Evolutionary conservation across 2,797 vertebrate species (phyloP).

Genomic region (Diglossa cyanea): DNA sequence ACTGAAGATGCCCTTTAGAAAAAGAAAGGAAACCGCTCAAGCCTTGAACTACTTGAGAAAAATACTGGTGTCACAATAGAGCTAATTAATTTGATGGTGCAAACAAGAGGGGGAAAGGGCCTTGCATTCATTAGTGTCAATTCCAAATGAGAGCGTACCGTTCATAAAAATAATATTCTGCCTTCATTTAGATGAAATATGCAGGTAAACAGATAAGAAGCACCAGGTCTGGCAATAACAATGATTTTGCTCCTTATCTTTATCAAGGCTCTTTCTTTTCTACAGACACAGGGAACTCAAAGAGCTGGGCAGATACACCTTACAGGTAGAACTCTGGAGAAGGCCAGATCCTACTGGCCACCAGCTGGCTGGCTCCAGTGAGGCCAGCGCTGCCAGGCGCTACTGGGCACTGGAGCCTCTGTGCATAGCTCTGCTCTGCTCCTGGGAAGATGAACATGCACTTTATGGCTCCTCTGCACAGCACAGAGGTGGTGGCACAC

Average conservation of each 20-base stretch:
- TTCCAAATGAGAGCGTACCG: conserved; percentile 12
- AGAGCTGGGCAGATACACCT: not conserved
- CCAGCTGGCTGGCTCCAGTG: not conserved
- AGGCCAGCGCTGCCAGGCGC: not conserved
- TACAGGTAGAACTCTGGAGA: not conserved
- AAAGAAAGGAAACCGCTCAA: conserved; percentile 53
- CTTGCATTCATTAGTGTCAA: conserved; percentile 67
- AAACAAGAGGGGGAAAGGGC: conserved; percentile 53
- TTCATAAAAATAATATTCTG: conserved; percentile 52
- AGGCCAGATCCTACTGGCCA: not conserved
- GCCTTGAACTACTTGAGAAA: conserved; percentile 43
- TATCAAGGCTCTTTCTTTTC: not conserved
- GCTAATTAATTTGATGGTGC: conserved; percentile 67
- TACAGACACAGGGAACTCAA: not conserved
- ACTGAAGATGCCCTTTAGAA: conserved; percentile 56
- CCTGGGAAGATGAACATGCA: not conserved
- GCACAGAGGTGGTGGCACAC: not conserved
- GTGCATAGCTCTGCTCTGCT: fast-evolving
- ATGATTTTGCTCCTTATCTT: not conserved
- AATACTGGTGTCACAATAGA: conserved; percentile 54
- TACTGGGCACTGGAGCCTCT: not conserved
- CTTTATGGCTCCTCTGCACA: not conserved
- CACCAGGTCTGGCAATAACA: not conserved
- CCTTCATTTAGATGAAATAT: not conserved
- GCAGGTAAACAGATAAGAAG: conserved; percentile 53